phyloP scores from a whole-genome alignment of 2,888 invertebrate species.

The Andrena bicolor region DNA sequence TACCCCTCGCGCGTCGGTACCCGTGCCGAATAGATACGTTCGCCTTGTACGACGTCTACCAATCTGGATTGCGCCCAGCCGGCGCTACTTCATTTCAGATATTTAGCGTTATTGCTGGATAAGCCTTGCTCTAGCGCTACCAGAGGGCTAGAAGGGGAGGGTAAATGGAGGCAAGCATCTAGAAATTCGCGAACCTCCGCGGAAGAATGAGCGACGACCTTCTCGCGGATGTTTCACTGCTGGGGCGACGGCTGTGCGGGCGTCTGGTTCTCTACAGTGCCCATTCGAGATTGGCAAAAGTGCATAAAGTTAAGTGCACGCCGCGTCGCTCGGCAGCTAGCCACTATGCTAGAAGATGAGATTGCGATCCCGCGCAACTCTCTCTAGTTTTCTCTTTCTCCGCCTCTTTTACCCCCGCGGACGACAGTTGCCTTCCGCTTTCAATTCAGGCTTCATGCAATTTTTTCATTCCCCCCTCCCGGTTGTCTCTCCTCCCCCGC shows the following conservation, averaged over 20 bases:
- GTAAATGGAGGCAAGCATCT: not conserved
- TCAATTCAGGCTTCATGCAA: not conserved
- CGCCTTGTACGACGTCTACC: constrained; percentile 58
- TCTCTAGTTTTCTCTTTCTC: constrained; percentile 5
- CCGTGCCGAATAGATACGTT: constrained; percentile 45
- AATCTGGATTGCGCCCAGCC: constrained; percentile 63
- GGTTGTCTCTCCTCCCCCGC: not conserved
- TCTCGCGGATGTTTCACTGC: not conserved
- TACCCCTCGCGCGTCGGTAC: constrained; percentile 23
- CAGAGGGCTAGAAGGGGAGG: no score
- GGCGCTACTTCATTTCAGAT: constrained; percentile 62
- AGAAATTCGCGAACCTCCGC: constrained; percentile 9
- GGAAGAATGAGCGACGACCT: constrained; percentile 22
- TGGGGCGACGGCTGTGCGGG: not conserved
- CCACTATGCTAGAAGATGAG: constrained; percentile 18
- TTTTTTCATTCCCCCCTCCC: not conserved
- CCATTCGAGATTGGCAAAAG: constrained; percentile 37
- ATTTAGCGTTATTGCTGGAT: constrained; percentile 64
- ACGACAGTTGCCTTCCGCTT: constrained; percentile 11
- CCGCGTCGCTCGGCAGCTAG: constrained; percentile 10
- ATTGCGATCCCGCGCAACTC: constrained; percentile 25
- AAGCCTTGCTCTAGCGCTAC: not conserved
- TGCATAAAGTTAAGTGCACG: constrained; percentile 40
- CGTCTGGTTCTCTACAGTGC: constrained; percentile 10
- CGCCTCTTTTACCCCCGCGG: not conserved